Percentiles rank a stretch among this genome's conserved stretches.
Evolutionary conservation across 1,140 invertebrate genomes (phyloP).

Genomic region (Drosophila lacteicornis): DNA sequence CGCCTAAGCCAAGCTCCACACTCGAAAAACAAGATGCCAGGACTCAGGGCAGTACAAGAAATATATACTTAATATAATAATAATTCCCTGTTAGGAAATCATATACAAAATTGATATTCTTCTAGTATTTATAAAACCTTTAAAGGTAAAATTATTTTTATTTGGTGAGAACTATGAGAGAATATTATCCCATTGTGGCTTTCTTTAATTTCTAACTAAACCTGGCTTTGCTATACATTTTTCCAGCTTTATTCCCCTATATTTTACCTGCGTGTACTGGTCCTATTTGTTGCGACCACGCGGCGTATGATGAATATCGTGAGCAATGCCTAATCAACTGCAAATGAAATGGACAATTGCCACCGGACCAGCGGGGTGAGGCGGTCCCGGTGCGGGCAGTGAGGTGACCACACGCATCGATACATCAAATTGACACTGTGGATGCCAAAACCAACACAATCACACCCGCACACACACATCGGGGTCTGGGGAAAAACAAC

Average conservation of each 20-base stretch:
- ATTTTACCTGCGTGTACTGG: background rate
- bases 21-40: background rate
- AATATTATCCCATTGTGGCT: too few relatives aligned
- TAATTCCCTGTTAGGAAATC: background rate
- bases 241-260: background rate
- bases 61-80: background rate
- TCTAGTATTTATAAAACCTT: background rate
- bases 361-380: constrained; percentile 5
- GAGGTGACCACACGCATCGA: constrained; percentile 75
- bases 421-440: constrained; percentile 76
- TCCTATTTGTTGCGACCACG: constrained; percentile 28
- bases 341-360: constrained; percentile 82
- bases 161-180: too few relatives aligned
- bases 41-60: too few relatives aligned
- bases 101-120: background rate
- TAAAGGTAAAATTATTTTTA: background rate
- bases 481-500: constrained; percentile 28
- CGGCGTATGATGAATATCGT: constrained; percentile 75
- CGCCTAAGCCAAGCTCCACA: background rate
- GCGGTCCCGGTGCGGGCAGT: background rate
- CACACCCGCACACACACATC: constrained; percentile 32
- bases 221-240: background rate
- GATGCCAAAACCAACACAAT: constrained; percentile 47
- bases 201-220: background rate
- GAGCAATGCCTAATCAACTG: constrained; percentile 75